phyloP scores from a whole-genome alignment of 2,113 vertebrate species.

The Shinisaurus crocodilurus region DNA sequence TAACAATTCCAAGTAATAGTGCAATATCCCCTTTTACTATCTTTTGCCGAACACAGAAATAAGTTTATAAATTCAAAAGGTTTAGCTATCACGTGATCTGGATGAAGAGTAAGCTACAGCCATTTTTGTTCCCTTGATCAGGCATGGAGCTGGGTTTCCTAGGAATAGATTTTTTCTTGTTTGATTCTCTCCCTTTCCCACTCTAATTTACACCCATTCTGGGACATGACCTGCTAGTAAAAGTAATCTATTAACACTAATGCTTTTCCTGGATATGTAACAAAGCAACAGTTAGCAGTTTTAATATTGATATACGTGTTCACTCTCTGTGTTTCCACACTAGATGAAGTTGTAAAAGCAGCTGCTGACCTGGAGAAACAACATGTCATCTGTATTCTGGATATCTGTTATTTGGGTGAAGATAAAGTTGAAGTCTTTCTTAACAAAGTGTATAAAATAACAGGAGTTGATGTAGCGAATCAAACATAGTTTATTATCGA shows the following conservation, averaged over 20 bases:
- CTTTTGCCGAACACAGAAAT: background rate
- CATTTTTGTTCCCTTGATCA: background rate
- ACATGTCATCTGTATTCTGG: conserved; percentile 81
- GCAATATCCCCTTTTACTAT: background rate
- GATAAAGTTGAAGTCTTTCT: conserved; percentile 81
- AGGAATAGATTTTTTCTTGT: background rate
- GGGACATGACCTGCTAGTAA: no score
- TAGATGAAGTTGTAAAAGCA: conserved; percentile 69
- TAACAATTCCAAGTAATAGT: conserved; percentile 11
- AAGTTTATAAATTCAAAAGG: background rate
- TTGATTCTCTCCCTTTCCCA: background rate
- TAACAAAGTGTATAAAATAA: conserved; percentile 79
- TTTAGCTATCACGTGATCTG: background rate
- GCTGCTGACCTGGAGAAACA: conserved; percentile 72
- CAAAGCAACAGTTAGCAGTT: conserved; percentile 43
- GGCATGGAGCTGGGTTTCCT: background rate
- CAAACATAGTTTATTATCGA: conserved; percentile 22
- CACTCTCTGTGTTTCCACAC: conserved; percentile 53
- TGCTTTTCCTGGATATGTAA: conserved; percentile 1
- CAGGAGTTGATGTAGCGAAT: conserved; percentile 42
- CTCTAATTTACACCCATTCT: background rate
- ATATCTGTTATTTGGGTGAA: conserved; percentile 82
- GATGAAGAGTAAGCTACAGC: background rate
- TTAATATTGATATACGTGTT: background rate
- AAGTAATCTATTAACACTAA: background rate